Percentiles rank a stretch among this genome's conserved stretches.
Conservation (phyloP, 2,113 vertebrate species). For the Petaurus breviceps region DNA sequence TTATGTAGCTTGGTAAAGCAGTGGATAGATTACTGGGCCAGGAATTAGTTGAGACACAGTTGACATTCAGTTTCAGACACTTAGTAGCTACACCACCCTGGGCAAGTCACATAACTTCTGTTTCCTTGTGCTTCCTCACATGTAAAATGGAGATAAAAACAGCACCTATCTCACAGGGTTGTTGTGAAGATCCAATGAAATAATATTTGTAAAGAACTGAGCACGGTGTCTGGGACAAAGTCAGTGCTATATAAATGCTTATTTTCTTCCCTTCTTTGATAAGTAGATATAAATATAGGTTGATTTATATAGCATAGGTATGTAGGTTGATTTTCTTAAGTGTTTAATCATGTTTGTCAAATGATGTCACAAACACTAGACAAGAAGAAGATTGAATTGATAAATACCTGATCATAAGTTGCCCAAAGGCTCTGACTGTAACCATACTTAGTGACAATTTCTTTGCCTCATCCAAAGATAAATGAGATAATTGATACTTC, state of each 20-base stretch:
- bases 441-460: neutral
- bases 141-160: neutral
- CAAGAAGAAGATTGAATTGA: neutral
- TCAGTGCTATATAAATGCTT: neutral
- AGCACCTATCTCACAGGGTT: neutral
- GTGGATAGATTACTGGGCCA: neutral
- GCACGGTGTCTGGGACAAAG: neutral
- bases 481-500: neutral
- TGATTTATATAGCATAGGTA: neutral
- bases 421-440: neutral
- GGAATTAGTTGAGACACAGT: neutral
- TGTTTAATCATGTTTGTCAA: neutral
- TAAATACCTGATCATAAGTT: neutral
- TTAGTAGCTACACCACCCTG: neutral
- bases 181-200: neutral
- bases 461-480: neutral
- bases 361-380: neutral
- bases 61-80: neutral
- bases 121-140: neutral
- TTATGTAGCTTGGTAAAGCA: neutral
- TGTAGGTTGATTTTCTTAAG: neutral
- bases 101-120: neutral
- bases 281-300: neutral
- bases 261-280: neutral
- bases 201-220: neutral